Base-by-base conservation (phyloP, 2,113 vertebrate species). In the Bostrychus sinensis region DNA sequence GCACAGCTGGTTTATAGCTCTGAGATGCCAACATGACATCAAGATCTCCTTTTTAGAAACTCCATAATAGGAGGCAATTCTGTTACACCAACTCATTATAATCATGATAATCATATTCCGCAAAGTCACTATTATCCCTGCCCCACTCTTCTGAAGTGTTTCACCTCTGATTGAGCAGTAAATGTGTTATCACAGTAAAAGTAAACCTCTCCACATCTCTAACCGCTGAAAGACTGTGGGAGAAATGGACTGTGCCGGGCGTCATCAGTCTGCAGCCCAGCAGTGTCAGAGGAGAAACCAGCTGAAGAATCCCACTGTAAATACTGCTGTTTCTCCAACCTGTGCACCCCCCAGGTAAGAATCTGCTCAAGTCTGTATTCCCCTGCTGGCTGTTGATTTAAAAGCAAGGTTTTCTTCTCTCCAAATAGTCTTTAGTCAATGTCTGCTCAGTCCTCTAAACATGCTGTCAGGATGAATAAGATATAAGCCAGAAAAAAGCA, bases 251-350 rank as follows among this genome's bases (percentile, higher is more conserved):
- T 54, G 60, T 45, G 67, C 66, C 72, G 67, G 26, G 13, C 41
- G 56, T 45, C 75, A 81, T 80, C 77, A 62, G 48, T 81, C 77
- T 71, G 5, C 32, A 65, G 62, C 23, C 42, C 59, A 62, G 55
- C 69, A 62, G 37, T 63, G 78, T 80, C 79, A 55, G 5, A 63
- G 62, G 56, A 66, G 79, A 83, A 83, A 41, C 66, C 77, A 61
- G 77, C 58, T 82, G 72, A 77, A 46, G 65, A 81, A 82, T 68
- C 72, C 36, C 64, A 43, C 66, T 56, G 46, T 56, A 39, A 68
- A 58, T 28, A 60, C 57, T 36, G 53, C 46, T 28, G 39, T 65
- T 45, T 42, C 45, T 66, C 54, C 36, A 60, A 70, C 69, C 45
- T 65, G 50, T 43, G 9, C 30, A n/a, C 39, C 9, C 62, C 48